These are phyloP conservation scores for Acrocephalus kingi DNA, from an alignment of 2,113 vertebrate species.

Conservation along the genomic window DNA sequence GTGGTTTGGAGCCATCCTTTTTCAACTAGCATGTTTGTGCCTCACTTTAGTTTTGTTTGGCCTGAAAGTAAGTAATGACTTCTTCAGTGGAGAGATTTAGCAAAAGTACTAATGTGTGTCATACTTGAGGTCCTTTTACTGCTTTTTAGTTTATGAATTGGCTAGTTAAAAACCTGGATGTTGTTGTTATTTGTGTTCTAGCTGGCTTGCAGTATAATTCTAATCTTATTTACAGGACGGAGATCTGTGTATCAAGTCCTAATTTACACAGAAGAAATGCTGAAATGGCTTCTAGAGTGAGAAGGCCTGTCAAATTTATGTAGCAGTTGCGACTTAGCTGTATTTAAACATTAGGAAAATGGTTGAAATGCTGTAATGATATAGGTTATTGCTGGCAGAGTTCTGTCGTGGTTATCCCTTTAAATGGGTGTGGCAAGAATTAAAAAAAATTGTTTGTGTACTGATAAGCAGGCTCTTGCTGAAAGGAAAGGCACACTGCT, in stretches of 20 bases:
- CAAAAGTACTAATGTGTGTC: neutral
- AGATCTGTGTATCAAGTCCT: neutral
- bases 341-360: neutral
- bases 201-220: neutral
- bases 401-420: neutral
- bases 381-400: neutral
- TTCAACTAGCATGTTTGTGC: neutral
- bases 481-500: neutral
- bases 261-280: neutral
- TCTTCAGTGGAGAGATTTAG: neutral
- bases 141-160: neutral
- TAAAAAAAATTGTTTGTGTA: neutral
- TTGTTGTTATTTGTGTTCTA: neutral
- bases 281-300: neutral
- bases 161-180: neutral
- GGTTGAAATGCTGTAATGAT: neutral
- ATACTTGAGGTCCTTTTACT: neutral
- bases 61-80: neutral
- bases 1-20: constrained; percentile 1
- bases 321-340: neutral
- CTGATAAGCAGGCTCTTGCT: constrained; percentile 50
- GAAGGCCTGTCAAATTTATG: neutral
- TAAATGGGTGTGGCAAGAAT: constrained; percentile 48
- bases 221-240: neutral
- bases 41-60: neutral